Base-by-base conservation (phyloP, 2,888 invertebrate species). In the Reticulitermes lucifugus region DNA sequence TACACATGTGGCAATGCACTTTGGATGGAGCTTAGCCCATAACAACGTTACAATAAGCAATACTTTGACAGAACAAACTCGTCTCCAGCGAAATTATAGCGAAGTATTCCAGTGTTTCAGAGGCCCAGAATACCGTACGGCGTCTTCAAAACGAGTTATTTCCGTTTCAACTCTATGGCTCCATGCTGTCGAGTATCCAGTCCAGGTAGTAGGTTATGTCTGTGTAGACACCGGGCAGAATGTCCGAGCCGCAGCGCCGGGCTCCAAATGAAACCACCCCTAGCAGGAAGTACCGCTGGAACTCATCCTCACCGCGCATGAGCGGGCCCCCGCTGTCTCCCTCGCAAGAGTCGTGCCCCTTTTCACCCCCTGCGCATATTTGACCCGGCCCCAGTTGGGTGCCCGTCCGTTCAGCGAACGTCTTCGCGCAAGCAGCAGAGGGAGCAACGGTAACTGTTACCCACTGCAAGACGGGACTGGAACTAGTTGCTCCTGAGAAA, bases 201-300 rank as follows among this genome's bases (percentile, higher is more conserved):
- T 93, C 92, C 84, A 94, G 89, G 88, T 94, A 95, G 22, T 92
- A 90, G 0, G 93, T 90, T 1, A 95, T 93, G 71, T 93, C 91
- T 0, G 95, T 95, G 89, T 96, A 96, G 5, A 96, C 94, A 0
- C 94, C 95, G 0, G 96, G 96, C 91, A 93, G 0, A 93, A 93
- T n/a, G 92, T 90, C 89, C 77, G 91, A 91, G 91, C 93, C 93
- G 88, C 95, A 95, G 0, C 91, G 89, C 0, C 90, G 89, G 0
- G 93, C 93, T 0, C 95, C 95, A 87, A 93, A 93, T 0, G 94
- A 94, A 0, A 95, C 95, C 0, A 95, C 89, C 9, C 95, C 95
- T 80, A 94, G 90, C 14, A 93, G 89, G 22, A 91, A 92, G 87
- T 91, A 92, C 87, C 92, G 92, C 25, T 86, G 81, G 5, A 71